A percentile compares a stretch with the other conserved stretches of the same genome.
phyloP scores from a whole-genome alignment of 2,113 vertebrate genomes.

The Sinocyclocheilus anshuiensis region DNA sequence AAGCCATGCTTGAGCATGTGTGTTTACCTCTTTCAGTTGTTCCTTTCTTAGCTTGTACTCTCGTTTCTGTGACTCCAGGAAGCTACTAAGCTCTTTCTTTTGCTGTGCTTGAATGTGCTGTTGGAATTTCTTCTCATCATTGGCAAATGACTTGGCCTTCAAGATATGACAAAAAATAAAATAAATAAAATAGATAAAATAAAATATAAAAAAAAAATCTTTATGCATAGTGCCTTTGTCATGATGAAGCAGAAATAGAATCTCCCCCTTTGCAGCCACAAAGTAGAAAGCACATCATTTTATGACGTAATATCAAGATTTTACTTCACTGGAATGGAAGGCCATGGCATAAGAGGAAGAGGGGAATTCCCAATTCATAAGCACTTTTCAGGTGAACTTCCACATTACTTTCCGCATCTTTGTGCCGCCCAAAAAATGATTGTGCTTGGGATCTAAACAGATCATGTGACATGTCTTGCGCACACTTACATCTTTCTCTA shows the following conservation, averaged over 20 bases:
- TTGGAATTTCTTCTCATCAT: conserved; percentile 98
- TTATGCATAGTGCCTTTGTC: neutral
- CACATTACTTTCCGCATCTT: neutral
- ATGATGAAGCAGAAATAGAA: neutral
- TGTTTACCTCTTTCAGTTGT: conserved; percentile 91
- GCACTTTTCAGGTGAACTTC: neutral
- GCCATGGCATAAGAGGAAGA: neutral
- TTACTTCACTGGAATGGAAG: neutral
- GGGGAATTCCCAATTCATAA: neutral
- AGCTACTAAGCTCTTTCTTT: conserved; percentile 96
- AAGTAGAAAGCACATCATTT: neutral
- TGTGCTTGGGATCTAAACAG: neutral
- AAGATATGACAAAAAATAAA: conserved; percentile 49
- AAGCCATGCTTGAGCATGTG: too few species aligned
- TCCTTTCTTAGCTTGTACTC: conserved; percentile 99
- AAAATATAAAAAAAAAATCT: neutral
- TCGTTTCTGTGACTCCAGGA: conserved; percentile 95
- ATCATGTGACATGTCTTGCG: neutral
- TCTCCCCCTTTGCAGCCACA: neutral
- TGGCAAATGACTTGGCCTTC: conserved; percentile 92
- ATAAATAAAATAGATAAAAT: neutral
- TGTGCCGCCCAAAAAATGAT: neutral
- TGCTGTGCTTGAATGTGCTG: conserved; percentile 98
- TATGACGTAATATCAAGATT: neutral
- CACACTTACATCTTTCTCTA: conserved; percentile 93